phyloP scores from a whole-genome alignment of 2,888 invertebrate genomes.

The Antheraea yamamai region DNA sequence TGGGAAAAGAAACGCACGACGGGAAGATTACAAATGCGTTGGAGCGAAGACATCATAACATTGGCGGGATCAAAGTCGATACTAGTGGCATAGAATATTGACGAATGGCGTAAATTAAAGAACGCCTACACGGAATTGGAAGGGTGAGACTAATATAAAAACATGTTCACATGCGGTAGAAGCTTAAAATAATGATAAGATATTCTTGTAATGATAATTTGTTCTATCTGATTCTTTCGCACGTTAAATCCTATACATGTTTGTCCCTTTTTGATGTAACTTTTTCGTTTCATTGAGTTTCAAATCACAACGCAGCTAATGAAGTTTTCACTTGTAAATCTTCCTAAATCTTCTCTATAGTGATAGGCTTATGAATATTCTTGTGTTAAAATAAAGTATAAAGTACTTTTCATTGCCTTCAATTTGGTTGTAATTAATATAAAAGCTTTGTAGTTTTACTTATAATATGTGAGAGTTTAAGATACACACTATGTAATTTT shows the following conservation, averaged over 20 bases:
- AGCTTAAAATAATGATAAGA: too few relatives aligned
- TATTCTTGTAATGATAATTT: too few relatives aligned
- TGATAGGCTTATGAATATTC: neutral
- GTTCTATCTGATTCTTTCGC: too few relatives aligned
- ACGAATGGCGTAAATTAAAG: neutral
- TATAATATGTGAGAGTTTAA: neutral
- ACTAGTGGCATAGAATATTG: neutral
- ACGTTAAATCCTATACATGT: too few relatives aligned
- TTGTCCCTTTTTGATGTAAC: too few relatives aligned
- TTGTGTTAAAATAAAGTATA: neutral
- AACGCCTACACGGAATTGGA: neutral
- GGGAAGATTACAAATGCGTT: neutral
- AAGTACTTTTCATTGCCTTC: neutral
- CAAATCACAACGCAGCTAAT: too few relatives aligned
- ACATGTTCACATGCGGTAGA: too few relatives aligned
- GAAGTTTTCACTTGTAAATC: neutral
- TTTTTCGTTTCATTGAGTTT: too few relatives aligned
- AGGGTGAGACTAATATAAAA: neutral
- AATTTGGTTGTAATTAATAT: neutral
- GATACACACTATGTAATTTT: neutral
- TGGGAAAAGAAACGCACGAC: too few relatives aligned
- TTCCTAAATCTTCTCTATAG: neutral
- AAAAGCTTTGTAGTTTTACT: neutral
- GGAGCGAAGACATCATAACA: neutral
- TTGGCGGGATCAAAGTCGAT: neutral